These are phyloP conservation scores for Tricholauxania praeusta DNA, from an alignment of 2,888 invertebrate genomes.

Conservation along the genomic window DNA sequence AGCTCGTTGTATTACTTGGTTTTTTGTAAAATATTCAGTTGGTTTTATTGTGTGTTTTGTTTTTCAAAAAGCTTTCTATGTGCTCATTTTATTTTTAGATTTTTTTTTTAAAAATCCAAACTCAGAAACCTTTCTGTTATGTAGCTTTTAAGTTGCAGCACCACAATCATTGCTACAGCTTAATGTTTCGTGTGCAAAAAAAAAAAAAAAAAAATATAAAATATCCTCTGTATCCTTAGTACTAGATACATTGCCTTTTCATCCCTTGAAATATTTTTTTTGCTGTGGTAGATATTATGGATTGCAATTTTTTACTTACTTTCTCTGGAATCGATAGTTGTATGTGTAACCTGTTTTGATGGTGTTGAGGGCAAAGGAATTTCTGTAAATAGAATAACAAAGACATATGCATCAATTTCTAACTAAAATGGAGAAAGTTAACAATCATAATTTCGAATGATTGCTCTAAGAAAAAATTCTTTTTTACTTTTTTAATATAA, in stretches of 20 bases:
- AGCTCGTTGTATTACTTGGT: background rate
- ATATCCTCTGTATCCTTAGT: background rate
- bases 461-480: too few relatives aligned
- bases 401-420: background rate
- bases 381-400: slow-evolving; percentile 72
- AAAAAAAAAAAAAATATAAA: too few relatives aligned
- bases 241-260: background rate
- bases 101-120: too few relatives aligned
- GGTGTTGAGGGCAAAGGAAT: slow-evolving; percentile 90
- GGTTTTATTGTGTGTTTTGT: background rate
- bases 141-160: too few relatives aligned
- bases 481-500: too few relatives aligned
- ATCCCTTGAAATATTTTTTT: slow-evolving; percentile 36
- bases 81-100: too few relatives aligned
- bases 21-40: background rate
- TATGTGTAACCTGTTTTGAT: slow-evolving; percentile 75
- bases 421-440: background rate
- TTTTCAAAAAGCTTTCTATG: background rate
- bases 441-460: too few relatives aligned
- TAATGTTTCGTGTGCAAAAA: background rate
- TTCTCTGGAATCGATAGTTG: slow-evolving; percentile 67
- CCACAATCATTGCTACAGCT: background rate
- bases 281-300: slow-evolving; percentile 1
- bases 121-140: too few relatives aligned
- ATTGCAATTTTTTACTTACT: slow-evolving; percentile 60